Percentiles rank a stretch among this genome's conserved stretches.
Conservation (phyloP, 2,113 vertebrate species). For the Rhipidura dahli region DNA sequence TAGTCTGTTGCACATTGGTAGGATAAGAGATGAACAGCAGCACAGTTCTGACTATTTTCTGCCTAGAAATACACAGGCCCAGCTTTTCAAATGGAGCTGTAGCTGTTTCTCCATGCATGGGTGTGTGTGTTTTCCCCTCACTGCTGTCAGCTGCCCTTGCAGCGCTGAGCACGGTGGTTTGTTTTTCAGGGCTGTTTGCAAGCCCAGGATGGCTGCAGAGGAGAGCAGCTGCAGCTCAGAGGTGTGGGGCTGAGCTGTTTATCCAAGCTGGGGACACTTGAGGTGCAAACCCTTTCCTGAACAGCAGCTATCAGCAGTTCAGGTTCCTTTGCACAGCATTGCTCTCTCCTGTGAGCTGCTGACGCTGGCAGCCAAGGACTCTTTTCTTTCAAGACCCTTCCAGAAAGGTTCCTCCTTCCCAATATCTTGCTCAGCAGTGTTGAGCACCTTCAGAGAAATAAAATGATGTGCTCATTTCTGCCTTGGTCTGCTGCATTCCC, state of each 20-base stretch:
- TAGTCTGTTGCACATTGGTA: background rate
- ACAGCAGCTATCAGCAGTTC: background rate
- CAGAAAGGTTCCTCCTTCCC: background rate
- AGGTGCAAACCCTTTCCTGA: background rate
- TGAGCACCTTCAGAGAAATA: constrained; percentile 4
- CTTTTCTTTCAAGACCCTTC: background rate
- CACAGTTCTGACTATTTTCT: background rate
- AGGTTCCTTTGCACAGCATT: background rate
- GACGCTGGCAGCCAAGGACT: background rate
- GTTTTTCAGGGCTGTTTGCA: background rate
- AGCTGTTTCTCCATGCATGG: background rate
- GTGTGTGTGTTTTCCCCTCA: background rate
- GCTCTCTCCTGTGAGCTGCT: background rate
- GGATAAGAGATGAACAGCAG: background rate
- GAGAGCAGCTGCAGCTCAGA: background rate
- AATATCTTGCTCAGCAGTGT: background rate
- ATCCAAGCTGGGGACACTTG: background rate
- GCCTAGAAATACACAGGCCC: background rate
- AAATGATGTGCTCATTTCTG: constrained; percentile 30
- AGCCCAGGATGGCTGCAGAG: background rate
- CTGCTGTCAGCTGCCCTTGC: rapidly evolving
- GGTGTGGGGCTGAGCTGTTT: background rate
- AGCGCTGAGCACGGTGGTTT: rapidly evolving
- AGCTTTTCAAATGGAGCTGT: background rate
- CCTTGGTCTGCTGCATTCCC: background rate